Base-by-base conservation (phyloP, 2,888 invertebrate species). In the Sthenelais limicola region DNA sequence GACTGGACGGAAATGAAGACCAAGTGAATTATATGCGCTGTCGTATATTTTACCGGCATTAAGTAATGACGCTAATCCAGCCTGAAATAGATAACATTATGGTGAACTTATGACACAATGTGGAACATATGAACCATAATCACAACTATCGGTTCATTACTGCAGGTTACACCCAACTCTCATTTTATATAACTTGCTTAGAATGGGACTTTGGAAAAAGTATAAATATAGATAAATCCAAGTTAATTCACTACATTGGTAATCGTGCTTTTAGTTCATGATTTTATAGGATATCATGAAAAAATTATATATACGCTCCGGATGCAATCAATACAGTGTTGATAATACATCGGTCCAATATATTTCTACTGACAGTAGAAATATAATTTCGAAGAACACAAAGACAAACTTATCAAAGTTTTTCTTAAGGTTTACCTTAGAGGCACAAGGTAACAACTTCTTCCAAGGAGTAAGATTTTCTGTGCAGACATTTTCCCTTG, bases 381-480 rank as follows among this genome's bases (percentile, higher is more conserved):
- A n/a, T n/a, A n/a, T n/a, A n/a, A n/a, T n/a, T n/a, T n/a, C n/a
- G n/a, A n/a, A n/a, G n/a, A n/a, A n/a, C n/a, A n/a, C n/a, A n/a
- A n/a, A n/a, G n/a, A n/a, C n/a, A n/a, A n/a, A n/a, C n/a, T n/a
- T n/a, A n/a, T n/a, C n/a, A n/a, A n/a, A n/a, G n/a, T n/a, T n/a
- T n/a, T n/a, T n/a, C n/a, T n/a, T n/a, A 43, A 38, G 47, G 30
- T 73, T n/a, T 62, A 89, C 89, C 84, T 86, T 84, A 35, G 84
- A 93, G 87, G 94, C 94, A 89, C 99, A 99, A 0, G 99, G 98
- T 56, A 99, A 88, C 3, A 99, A 89, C 86, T 98, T 99, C 84
- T 97, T 96, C 94, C 98, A 98, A 0, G 99, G 98, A 18, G 99
- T 98, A 81, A 99, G 89, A 89, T 99, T 99, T 89, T 99, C 99